A percentile compares a stretch with the other conserved stretches of the same genome.
Evolutionary conservation across 2,797 vertebrate genomes (phyloP).

Genomic region (Cryptoblepharus egeriae): DNA sequence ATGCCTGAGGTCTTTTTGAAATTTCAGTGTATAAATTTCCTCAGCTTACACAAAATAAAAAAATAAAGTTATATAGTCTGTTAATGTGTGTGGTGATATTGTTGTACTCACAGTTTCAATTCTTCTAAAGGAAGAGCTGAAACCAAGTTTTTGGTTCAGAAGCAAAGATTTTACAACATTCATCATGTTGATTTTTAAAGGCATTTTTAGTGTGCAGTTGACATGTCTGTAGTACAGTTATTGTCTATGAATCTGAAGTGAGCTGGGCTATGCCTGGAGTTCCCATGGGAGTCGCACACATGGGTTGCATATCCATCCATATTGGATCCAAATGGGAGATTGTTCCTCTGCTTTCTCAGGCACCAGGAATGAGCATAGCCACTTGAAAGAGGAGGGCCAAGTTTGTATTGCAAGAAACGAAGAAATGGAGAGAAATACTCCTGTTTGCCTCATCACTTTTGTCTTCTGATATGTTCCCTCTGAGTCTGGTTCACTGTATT

Average conservation of each 20-base stretch:
- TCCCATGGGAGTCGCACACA: not conserved
- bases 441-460: not conserved
- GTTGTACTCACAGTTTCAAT: not conserved
- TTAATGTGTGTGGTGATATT: slow-evolving; percentile 44
- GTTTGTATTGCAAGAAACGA: not conserved
- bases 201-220: not conserved
- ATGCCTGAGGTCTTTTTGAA: slow-evolving; percentile 91
- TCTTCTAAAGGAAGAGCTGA: slow-evolving; percentile 13
- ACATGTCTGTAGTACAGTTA: not conserved
- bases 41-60: slow-evolving; percentile 99
- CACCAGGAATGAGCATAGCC: not conserved
- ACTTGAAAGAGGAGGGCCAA: not conserved
- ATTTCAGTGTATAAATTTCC: slow-evolving; percentile 97
- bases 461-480: not conserved
- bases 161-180: not conserved
- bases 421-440: not conserved
- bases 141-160: not conserved
- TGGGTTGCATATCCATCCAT: too few relatives aligned
- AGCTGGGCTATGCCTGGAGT: not conserved
- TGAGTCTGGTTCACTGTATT: too few relatives aligned
- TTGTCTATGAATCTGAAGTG: not conserved
- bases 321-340: too few relatives aligned
- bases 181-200: not conserved
- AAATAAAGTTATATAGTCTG: slow-evolving; percentile 86
- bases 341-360: not conserved